Evolutionary conservation across 2,888 invertebrate genomes (phyloP).

Genomic region (Troides oblongomaculatus): DNA sequence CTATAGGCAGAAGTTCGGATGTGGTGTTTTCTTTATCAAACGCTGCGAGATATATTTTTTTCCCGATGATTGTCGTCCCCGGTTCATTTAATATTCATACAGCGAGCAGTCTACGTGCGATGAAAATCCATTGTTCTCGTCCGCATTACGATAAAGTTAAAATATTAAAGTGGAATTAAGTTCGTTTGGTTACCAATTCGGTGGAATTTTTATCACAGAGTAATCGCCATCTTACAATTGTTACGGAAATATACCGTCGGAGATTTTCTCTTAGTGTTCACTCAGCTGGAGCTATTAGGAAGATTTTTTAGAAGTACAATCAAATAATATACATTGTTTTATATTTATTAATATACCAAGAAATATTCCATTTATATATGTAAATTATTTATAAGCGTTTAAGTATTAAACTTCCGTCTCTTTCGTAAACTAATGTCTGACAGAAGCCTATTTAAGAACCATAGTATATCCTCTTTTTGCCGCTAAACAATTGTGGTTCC

Average conservation of each 20-base stretch:
- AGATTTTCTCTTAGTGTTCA: not conserved
- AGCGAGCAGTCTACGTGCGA: conserved; percentile 6
- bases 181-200: not conserved
- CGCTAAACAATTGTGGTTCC: no score
- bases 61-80: not conserved
- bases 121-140: conserved; percentile 12
- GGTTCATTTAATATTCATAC: conserved; percentile 20
- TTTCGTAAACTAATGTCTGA: no score
- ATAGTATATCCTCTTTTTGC: no score
- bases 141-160: conserved; percentile 2
- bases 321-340: no score
- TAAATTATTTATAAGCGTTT: no score
- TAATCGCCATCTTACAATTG: not conserved
- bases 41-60: not conserved
- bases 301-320: no score
- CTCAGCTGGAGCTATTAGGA: not conserved
- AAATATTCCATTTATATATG: no score
- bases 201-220: not conserved
- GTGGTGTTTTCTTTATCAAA: not conserved
- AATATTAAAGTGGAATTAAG: not conserved
- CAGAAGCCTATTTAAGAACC: no score
- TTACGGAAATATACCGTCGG: not conserved
- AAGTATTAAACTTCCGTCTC: no score
- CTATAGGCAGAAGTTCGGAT: not conserved
- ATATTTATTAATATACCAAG: no score